These are phyloP conservation scores for Polyploca ridens DNA, from an alignment of 2,888 invertebrate genomes.

Conservation along the genomic window DNA sequence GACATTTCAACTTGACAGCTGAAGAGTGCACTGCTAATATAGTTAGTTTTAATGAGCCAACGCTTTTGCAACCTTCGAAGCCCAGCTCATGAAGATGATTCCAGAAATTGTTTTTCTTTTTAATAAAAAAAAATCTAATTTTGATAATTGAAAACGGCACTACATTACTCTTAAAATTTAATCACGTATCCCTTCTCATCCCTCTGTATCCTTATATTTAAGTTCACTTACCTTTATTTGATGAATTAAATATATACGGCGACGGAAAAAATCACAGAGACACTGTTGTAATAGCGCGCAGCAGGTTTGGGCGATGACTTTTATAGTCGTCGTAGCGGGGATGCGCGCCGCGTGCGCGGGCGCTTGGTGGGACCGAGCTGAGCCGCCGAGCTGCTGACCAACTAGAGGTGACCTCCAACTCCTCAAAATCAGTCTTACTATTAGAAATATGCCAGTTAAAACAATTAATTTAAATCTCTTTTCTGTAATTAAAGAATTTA, in stretches of 20 bases:
- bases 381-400: conserved; percentile 42
- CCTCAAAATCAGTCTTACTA: conserved; percentile 33
- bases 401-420: conserved; percentile 45
- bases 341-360: conserved; percentile 66
- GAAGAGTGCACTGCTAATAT: conserved; percentile 26
- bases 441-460: conserved; percentile 13
- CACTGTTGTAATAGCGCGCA: conserved; percentile 84
- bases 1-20: conserved; percentile 35
- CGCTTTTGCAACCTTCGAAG: not conserved
- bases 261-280: conserved; percentile 81
- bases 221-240: conserved; percentile 76
- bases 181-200: conserved; percentile 51
- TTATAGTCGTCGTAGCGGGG: conserved; percentile 80
- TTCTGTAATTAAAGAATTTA: not conserved
- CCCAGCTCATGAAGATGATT: not conserved
- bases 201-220: conserved; percentile 49
- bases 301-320: conserved; percentile 76
- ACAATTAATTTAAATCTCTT: not conserved
- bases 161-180: conserved; percentile 5
- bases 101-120: not conserved
- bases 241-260: conserved; percentile 69
- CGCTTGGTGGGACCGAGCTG: conserved; percentile 59
- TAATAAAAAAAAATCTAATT: not conserved
- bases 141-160: not conserved
- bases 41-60: conserved; percentile 11